A percentile compares a stretch with the other conserved stretches of the same genome.
phyloP scores from a whole-genome alignment of 2,797 vertebrate species.

The Lepilemur septentrionalis region DNA sequence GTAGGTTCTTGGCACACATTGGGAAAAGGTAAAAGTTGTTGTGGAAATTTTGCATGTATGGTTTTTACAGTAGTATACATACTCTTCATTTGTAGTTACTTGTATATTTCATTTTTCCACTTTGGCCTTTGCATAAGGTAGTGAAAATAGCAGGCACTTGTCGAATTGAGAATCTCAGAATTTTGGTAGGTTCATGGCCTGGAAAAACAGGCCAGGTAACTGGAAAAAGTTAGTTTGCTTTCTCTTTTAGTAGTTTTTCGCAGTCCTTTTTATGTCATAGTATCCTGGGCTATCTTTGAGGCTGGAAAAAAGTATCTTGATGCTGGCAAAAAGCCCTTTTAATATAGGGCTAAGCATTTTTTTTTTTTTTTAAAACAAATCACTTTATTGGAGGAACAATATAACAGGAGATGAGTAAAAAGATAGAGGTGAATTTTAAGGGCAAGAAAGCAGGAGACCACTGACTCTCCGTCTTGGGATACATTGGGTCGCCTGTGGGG shows the following conservation, averaged over 20 bases:
- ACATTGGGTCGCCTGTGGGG: background rate
- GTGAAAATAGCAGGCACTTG: background rate
- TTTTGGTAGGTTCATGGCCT: background rate
- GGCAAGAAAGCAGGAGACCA: background rate
- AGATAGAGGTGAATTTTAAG: background rate
- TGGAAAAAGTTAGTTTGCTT: background rate
- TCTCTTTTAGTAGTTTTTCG: background rate
- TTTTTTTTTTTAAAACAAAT: slow-evolving; percentile 18
- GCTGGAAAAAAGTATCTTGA: background rate
- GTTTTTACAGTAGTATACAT: background rate
- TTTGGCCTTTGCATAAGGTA: background rate
- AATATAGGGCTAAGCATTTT: background rate
- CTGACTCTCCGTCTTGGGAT: background rate
- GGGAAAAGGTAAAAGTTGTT: background rate
- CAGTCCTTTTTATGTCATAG: background rate
- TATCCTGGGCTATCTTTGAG: background rate
- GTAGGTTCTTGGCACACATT: background rate
- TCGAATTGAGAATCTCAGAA: background rate
- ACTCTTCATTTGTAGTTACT: background rate
- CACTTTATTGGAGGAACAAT: slow-evolving; percentile 10
- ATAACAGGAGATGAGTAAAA: background rate
- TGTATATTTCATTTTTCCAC: background rate
- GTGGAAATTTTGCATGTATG: background rate
- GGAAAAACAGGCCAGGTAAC: background rate
- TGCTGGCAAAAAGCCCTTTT: background rate